These are phyloP conservation scores for Ormyrus labotus DNA, from an alignment of 2,888 invertebrate genomes.

Conservation along the genomic window DNA sequence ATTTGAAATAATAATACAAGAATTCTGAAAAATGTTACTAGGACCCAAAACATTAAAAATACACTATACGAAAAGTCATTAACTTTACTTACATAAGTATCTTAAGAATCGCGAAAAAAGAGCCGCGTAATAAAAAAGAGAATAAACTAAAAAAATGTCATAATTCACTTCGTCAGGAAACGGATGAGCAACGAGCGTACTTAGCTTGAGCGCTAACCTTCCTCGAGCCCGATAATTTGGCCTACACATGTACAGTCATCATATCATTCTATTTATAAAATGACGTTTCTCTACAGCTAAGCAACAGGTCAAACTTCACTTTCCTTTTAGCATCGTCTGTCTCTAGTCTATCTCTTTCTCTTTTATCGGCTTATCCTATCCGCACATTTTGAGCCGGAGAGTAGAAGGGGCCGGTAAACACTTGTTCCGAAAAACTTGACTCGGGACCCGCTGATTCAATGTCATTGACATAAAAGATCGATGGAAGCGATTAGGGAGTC, in stretches of 20 bases:
- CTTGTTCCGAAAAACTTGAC: conserved; percentile 41
- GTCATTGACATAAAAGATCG: conserved; percentile 52
- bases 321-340: conserved; percentile 2
- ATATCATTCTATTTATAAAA: conserved; percentile 32
- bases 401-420: conserved; percentile 16
- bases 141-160: no score
- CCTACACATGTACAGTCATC: not conserved
- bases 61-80: no score
- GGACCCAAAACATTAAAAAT: no score
- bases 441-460: conserved; percentile 30
- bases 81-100: no score
- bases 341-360: not conserved
- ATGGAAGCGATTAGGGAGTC: conserved; percentile 36
- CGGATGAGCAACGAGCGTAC: not conserved
- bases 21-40: no score
- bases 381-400: not conserved
- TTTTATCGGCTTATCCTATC: conserved; percentile 25
- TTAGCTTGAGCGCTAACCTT: not conserved
- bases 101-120: no score
- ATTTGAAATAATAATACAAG: no score
- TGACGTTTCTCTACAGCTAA: conserved; percentile 11
- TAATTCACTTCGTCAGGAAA: not conserved
- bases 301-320: conserved; percentile 35
- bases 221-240: conserved; percentile 17
- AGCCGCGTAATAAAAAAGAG: no score